Percentiles rank a stretch among this genome's conserved stretches.
Conservation (phyloP, 2,113 vertebrate species). For the Neomonachus schauinslandi region DNA sequence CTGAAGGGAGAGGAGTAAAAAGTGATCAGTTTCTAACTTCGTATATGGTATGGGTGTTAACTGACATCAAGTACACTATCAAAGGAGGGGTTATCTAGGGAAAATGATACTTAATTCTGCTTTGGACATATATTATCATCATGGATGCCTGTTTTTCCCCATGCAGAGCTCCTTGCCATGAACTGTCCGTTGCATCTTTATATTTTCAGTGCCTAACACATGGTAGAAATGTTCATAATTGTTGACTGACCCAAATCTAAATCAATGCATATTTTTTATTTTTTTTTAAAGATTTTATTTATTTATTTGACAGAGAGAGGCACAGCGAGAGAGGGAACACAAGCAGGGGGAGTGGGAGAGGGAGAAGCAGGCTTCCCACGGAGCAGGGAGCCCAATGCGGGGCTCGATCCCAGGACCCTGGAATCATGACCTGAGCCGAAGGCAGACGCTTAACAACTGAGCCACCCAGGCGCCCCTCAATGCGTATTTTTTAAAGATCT, state of each 20-base stretch:
- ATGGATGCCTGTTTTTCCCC: neutral
- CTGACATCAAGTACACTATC: neutral
- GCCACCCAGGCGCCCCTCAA: neutral
- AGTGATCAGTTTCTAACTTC: slow-evolving; percentile 4
- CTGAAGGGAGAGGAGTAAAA: neutral
- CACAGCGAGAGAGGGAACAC: too few relatives aligned
- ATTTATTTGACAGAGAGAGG: too few relatives aligned
- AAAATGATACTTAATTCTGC: slow-evolving; percentile 2
- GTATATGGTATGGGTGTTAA: neutral
- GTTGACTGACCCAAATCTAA: neutral
- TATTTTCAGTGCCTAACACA: neutral
- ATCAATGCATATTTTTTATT: neutral
- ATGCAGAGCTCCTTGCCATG: neutral
- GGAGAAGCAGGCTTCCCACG: too few relatives aligned
- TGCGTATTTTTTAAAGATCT: neutral
- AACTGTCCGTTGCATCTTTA: neutral
- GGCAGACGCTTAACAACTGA: too few relatives aligned
- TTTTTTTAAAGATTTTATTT: too few relatives aligned
- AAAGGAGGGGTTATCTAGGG: neutral
- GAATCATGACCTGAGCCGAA: too few relatives aligned
- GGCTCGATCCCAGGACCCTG: too few relatives aligned
- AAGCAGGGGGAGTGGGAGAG: too few relatives aligned
- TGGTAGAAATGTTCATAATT: neutral
- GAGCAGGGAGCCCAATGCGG: too few relatives aligned
- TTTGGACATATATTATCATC: neutral